Evolutionary conservation across 2,113 vertebrate species (phyloP).

Genomic region (Lanius collurio): DNA sequence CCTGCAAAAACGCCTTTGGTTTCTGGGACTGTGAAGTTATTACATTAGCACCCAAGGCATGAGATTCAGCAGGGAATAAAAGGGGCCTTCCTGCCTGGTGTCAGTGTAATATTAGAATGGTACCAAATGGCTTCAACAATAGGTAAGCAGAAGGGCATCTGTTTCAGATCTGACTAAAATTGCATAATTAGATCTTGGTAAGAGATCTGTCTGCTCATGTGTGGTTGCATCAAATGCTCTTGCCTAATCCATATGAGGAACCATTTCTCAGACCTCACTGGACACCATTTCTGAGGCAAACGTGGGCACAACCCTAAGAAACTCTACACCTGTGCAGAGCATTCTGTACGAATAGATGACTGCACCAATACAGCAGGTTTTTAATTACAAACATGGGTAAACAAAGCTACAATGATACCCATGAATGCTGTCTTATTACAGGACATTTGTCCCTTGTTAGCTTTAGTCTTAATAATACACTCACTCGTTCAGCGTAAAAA

Average conservation of each 20-base stretch:
- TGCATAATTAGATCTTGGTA: conserved; percentile 75
- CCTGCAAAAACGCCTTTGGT: background rate
- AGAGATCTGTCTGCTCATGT: conserved; percentile 58
- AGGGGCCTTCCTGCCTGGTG: conserved; percentile 58
- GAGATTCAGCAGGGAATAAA: conserved; percentile 54
- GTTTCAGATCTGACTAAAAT: conserved; percentile 77
- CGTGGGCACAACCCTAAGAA: background rate
- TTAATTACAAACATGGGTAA: background rate
- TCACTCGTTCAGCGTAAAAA: background rate
- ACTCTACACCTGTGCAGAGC: background rate
- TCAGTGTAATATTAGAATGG: conserved; percentile 71
- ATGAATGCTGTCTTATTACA: background rate
- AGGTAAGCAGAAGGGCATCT: conserved; percentile 76
- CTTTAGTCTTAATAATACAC: background rate
- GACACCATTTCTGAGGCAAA: background rate
- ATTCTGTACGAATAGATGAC: background rate
- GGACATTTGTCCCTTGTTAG: background rate
- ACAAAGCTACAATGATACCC: background rate
- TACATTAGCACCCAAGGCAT: conserved; percentile 67
- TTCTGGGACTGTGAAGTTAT: conserved; percentile 18
- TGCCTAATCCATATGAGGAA: background rate
- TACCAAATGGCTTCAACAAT: conserved; percentile 75
- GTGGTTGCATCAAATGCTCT: conserved; percentile 24
- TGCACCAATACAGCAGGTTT: background rate
- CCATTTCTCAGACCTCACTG: background rate